Conservation (phyloP, 2,113 vertebrate species). For the Speoplatyrhinus poulsoni region DNA sequence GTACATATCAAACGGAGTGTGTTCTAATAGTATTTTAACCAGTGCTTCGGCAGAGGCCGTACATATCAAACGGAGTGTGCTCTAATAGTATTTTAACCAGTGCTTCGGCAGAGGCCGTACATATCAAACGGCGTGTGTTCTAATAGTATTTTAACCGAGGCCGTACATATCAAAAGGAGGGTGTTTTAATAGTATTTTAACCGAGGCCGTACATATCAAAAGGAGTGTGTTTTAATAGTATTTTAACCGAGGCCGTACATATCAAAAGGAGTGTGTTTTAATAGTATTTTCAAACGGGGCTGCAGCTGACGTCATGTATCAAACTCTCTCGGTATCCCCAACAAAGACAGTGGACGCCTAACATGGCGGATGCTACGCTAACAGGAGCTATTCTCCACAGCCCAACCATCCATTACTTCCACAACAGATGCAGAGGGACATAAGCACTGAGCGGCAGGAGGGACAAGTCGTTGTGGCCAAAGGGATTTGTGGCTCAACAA, state of each 20-base stretch:
- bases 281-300: too few species aligned
- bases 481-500: constrained; percentile 62
- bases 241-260: constrained; percentile 26
- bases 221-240: too few species aligned
- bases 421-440: constrained; percentile 33
- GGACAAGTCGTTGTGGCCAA: constrained; percentile 59
- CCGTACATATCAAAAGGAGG: too few species aligned
- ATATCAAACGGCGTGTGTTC: too few species aligned
- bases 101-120: too few species aligned
- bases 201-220: constrained; percentile 14
- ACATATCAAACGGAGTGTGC: too few species aligned
- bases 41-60: too few species aligned
- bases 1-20: too few species aligned
- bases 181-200: constrained; percentile 9
- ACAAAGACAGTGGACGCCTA: constrained; percentile 1
- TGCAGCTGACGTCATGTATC: constrained; percentile 31
- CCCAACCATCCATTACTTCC: constrained; percentile 10
- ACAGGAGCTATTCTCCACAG: not conserved
- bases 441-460: not conserved
- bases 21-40: too few species aligned
- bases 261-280: too few species aligned
- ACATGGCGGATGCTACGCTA: constrained; percentile 28
- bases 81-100: too few species aligned
- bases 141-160: constrained; percentile 36
- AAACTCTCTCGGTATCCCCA: constrained; percentile 6